Evolutionary conservation across 1,140 invertebrate genomes (phyloP).

Genomic region (Coptotermes formosanus): DNA sequence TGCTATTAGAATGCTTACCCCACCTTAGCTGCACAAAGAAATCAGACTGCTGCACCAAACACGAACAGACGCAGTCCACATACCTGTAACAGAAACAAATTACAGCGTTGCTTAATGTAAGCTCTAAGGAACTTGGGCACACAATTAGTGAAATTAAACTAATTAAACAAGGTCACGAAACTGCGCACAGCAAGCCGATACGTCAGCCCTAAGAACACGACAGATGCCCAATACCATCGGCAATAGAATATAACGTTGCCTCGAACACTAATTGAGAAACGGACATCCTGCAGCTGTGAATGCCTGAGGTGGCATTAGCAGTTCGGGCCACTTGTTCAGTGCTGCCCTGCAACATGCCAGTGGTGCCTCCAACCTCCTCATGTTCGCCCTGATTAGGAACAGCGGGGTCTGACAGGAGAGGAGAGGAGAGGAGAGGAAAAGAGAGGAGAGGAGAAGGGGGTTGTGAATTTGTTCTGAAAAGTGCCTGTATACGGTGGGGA

Average conservation of each 20-base stretch:
- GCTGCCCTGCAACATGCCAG: not conserved
- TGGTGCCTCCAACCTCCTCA: not conserved
- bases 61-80: not conserved
- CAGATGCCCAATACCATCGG: not conserved
- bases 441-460: not conserved
- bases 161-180: not conserved
- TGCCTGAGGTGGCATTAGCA: not conserved
- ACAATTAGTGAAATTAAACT: not conserved
- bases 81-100: not conserved
- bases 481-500: not conserved
- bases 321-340: not conserved
- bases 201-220: not conserved
- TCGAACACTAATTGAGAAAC: not conserved
- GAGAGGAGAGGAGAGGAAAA: too few relatives aligned
- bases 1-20: too few relatives aligned
- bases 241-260: not conserved
- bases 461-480: not conserved
- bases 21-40: too few relatives aligned
- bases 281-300: not conserved
- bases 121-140: not conserved
- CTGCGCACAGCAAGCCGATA: not conserved
- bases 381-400: not conserved
- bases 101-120: not conserved
- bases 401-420: not conserved
- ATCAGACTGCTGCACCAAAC: too few relatives aligned